A percentile compares a stretch with the other conserved stretches of the same genome.
Conservation (phyloP, 2,113 vertebrate genomes). For the Carassius carassius region DNA sequence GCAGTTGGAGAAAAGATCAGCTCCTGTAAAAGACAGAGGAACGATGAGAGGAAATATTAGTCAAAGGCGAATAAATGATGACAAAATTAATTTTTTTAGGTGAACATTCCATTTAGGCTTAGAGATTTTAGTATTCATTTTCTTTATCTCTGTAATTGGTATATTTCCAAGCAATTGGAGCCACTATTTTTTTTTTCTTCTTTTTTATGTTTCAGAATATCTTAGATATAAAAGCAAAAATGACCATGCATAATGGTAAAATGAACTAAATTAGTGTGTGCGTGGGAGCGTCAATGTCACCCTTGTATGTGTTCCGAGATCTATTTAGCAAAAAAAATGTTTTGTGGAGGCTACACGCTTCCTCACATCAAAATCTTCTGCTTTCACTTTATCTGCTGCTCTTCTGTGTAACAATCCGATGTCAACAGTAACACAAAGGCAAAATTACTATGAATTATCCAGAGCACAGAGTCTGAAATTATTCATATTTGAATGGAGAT, state of each 20-base stretch:
- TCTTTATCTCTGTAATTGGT: too few species aligned
- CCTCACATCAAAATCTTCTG: neutral
- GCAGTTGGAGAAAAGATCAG: conserved; percentile 93
- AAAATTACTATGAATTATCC: conserved; percentile 34
- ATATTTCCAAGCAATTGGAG: too few species aligned
- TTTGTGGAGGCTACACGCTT: neutral
- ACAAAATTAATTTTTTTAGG: too few species aligned
- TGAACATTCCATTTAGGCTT: too few species aligned
- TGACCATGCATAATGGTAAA: neutral
- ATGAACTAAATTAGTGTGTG: neutral
- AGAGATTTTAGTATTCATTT: too few species aligned
- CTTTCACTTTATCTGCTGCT: conserved; percentile 4
- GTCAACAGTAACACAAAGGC: conserved; percentile 40
- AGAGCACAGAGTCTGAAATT: conserved; percentile 7
- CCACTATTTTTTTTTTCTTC: neutral
- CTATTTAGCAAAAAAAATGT: neutral
- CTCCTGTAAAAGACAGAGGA: conserved; percentile 1
- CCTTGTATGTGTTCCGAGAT: neutral
- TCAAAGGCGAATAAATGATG: neutral
- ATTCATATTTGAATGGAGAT: conserved; percentile 27
- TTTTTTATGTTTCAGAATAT: neutral
- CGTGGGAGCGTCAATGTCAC: neutral
- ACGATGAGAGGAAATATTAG: neutral
- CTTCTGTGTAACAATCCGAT: neutral
- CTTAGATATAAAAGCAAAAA: neutral